Base-by-base conservation (phyloP, 2,888 invertebrate species). In the Helleia helle region DNA sequence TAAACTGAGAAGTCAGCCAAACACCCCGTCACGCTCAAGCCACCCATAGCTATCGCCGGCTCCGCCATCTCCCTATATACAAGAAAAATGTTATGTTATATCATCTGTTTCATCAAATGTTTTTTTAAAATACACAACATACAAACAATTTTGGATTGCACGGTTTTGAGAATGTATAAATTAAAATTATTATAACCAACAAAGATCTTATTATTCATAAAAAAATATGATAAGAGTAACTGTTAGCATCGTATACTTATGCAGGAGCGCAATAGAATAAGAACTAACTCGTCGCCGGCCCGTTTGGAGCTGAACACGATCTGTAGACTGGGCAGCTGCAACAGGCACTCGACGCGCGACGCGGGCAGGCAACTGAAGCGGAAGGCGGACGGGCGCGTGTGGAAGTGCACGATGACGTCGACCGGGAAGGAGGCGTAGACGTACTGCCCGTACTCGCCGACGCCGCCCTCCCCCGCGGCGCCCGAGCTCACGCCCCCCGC, bases 321-420 rank as follows among this genome's bases (percentile, higher is more conserved):
- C 72, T 97, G 97, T 53, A 99, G 87, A n/a, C 96, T 95, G 4
- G 99, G 99, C 59, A 99, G 86, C 69, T 96, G 95, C 48, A 98
- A 86, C 88, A 97, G 92, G 64, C 98, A 98, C 79, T 98, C 97
- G 1, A 98, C 97, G 47, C 97, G 86, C 3, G 97, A 97, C 0
- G 96, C 94, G 0, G 98, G 98, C 59, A 97, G 87, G 75, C 98
- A 98, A 53, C 95, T 96, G 79, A 99, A 99, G 44, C 98, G 85
- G 75, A 98, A 96, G 0, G 96, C 95, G 41, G 96, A 96, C 0
- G 98, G 97, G 70, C 98, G 97, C 91, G 99, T 97, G 74, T 96
- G 95, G 84, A 99, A 95, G 77, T 97, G 97, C 28, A 99, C 97
- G 55, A 99, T 95, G 14, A 99, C 97, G 79, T 99, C 99, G 1